Base-by-base conservation (phyloP, 2,888 invertebrate genomes). In the Yponomeuta evonymella region DNA sequence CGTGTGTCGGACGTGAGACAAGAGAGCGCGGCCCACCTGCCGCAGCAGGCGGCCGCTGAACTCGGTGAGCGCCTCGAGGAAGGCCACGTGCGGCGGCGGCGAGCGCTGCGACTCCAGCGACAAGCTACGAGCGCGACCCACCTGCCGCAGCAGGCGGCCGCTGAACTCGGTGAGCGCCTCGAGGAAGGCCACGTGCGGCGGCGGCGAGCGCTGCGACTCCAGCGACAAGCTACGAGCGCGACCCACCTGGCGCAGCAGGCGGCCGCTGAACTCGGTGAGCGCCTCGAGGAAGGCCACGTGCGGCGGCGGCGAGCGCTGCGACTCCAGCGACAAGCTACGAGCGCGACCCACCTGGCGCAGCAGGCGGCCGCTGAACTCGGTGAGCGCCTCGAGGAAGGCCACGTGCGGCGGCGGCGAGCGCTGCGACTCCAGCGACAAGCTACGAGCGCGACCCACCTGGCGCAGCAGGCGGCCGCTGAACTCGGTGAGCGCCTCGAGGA, bases 131-230 rank as follows among this genome's bases (percentile, higher is more conserved):
- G 23, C 23, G 1, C 3, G 33, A 5, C 51, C 2, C 8, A 51
- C 51, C 51, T 51, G 51, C 1, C 70, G 48, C 62, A 99, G 93
- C 75, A 99, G 93, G 90, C 99, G 99, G 88, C 96, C 97, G 71
- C 98, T 98, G 88, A 99, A 99, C 92, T 99, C 99, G 9, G 96
- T 95, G 12, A 99, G 93, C 77, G n/a, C n/a, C n/a, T n/a, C n/a
- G n/a, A n/a, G n/a, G n/a, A n/a, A n/a, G n/a, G n/a, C n/a, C n/a
- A n/a, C n/a, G n/a, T n/a, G n/a, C n/a, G n/a, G n/a, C n/a, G n/a
- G n/a, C n/a, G n/a, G n/a, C n/a, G n/a, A n/a, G n/a, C n/a, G n/a
- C n/a, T n/a, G n/a, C n/a, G n/a, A n/a, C n/a, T n/a, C n/a, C n/a
- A n/a, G n/a, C n/a, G 99, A 96, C 92, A 99, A 74, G 75, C 73